Evolutionary conservation across 2,113 vertebrate genomes (phyloP).

Genomic region (Gobio gobio): DNA sequence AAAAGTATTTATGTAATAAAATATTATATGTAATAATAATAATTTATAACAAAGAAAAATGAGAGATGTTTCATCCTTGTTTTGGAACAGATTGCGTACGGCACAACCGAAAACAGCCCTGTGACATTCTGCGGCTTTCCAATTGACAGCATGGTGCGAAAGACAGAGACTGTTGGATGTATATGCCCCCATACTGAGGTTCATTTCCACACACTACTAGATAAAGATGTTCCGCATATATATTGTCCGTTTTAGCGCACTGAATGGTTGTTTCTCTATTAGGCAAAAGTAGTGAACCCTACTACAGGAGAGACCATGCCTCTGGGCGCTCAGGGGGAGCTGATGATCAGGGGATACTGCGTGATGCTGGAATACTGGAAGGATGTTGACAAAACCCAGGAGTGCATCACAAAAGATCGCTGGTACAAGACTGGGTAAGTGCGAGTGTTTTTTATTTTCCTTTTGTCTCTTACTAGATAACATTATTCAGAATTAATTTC

Average conservation of each 20-base stretch:
- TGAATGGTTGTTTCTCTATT: slow-evolving; percentile 9
- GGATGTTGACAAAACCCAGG: slow-evolving; percentile 78
- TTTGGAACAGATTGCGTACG: slow-evolving; percentile 84
- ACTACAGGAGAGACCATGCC: slow-evolving; percentile 70
- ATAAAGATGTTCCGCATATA: too few relatives aligned
- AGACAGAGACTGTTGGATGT: slow-evolving; percentile 80
- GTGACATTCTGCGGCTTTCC: slow-evolving; percentile 85
- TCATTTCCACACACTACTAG: not conserved
- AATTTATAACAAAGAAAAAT: too few relatives aligned
- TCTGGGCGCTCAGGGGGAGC: slow-evolving; percentile 82
- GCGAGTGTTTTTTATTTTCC: too few relatives aligned
- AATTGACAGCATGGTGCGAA: slow-evolving; percentile 76
- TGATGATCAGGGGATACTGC: slow-evolving; percentile 87
- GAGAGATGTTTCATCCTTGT: not conserved
- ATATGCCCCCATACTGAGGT: slow-evolving; percentile 89
- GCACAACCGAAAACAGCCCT: slow-evolving; percentile 95
- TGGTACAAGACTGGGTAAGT: slow-evolving; percentile 98
- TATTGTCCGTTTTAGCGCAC: not conserved
- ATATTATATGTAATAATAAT: too few relatives aligned
- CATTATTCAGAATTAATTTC: not conserved
- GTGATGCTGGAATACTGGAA: slow-evolving; percentile 94
- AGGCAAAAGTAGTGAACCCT: slow-evolving; percentile 87
- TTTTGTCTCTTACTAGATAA: not conserved
- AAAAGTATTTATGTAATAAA: too few relatives aligned
- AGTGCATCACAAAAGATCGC: slow-evolving; percentile 75